These are phyloP conservation scores for Lysandra bellargus DNA, from an alignment of 2,888 invertebrate genomes.

Conservation along the genomic window DNA sequence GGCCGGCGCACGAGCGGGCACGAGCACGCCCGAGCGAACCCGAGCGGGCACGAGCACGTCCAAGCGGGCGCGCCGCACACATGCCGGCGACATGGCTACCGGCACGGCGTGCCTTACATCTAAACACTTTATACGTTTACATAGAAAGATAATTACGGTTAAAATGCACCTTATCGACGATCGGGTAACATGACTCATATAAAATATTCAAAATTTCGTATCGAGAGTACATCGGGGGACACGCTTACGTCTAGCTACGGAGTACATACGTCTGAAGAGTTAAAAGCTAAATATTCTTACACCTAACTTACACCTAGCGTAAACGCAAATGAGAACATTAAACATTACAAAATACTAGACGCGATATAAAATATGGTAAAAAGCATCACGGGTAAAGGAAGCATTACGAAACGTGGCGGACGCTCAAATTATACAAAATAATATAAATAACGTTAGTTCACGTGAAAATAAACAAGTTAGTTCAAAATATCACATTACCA, in stretches of 20 bases:
- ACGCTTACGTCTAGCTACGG: conserved; percentile 62
- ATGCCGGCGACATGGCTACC: conserved; percentile 63
- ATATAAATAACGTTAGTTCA: conserved; percentile 64
- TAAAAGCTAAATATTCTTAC: conserved; percentile 67
- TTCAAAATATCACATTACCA: conserved; percentile 81
- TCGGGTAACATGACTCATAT: conserved; percentile 57
- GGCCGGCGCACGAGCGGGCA: not conserved
- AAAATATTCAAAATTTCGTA: conserved; percentile 60
- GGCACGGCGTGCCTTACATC: conserved; percentile 69
- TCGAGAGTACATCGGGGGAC: conserved; percentile 42
- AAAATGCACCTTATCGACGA: conserved; percentile 72
- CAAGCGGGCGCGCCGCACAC: conserved; percentile 2
- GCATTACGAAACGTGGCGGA: conserved; percentile 61
- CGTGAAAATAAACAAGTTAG: conserved; percentile 69
- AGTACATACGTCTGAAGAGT: conserved; percentile 70
- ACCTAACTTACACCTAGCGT: conserved; percentile 66
- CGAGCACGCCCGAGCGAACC: conserved; percentile 49
- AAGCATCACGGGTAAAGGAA: conserved; percentile 71
- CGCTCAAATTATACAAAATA: conserved; percentile 56
- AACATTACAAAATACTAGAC: conserved; percentile 53
- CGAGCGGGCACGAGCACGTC: not conserved
- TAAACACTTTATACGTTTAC: conserved; percentile 63
- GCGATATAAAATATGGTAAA: conserved; percentile 68
- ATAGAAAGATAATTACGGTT: conserved; percentile 75
- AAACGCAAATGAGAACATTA: conserved; percentile 68